Percentiles rank a stretch among this genome's conserved stretches.
Conservation (phyloP, 2,797 vertebrate species). For the Setipinna tenuifilis region DNA sequence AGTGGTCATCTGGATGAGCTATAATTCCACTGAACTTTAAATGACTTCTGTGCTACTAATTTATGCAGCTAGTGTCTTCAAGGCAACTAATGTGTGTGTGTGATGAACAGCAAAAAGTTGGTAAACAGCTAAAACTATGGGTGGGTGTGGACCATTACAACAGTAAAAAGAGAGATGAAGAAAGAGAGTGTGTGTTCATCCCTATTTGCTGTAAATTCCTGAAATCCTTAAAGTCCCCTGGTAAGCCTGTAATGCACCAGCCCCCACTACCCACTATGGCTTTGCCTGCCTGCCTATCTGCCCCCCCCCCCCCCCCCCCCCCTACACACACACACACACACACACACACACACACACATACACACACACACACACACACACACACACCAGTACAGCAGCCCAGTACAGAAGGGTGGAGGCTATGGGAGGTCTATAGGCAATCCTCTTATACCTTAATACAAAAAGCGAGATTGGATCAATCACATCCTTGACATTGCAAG, state of each 20-base stretch:
- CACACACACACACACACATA: no score
- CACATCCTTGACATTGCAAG: slow-evolving; percentile 53
- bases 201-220: not conserved
- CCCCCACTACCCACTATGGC: not conserved
- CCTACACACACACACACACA: no score
- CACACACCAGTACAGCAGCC: no score
- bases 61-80: not conserved
- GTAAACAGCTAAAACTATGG: no score
- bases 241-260: not conserved
- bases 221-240: not conserved
- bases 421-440: slow-evolving; percentile 51
- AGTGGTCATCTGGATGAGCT: not conserved
- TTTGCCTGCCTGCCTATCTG: not conserved
- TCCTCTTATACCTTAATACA: slow-evolving; percentile 63
- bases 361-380: no score
- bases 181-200: not conserved
- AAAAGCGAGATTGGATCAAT: slow-evolving; percentile 56
- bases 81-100: not conserved
- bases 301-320: no score
- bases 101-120: no score
- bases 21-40: not conserved
- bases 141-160: no score
- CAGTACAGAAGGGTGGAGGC: not conserved
- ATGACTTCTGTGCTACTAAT: not conserved
- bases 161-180: not conserved